Percentiles rank a stretch among this genome's conserved stretches.
These are phyloP conservation scores for Chaetoderma sp. DNA, from an alignment of 2,888 invertebrate species.

Conservation along the genomic window DNA sequence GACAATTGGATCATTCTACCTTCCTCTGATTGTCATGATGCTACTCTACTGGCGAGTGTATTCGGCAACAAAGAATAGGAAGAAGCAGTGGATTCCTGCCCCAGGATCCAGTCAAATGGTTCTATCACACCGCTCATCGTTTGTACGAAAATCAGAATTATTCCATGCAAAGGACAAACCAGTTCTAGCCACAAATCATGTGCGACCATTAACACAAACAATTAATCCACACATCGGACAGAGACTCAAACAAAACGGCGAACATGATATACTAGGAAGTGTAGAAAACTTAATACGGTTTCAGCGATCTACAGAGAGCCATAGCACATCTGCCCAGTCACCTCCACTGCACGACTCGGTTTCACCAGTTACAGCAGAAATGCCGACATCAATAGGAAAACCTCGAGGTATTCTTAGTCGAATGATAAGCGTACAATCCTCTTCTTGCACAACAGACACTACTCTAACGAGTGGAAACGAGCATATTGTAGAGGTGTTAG, in stretches of 20 bases:
- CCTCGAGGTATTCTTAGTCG: not conserved
- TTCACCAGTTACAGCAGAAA: too few species aligned
- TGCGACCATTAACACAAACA: not conserved
- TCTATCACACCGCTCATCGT: constrained; percentile 15
- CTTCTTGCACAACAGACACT: not conserved
- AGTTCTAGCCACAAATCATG: not conserved
- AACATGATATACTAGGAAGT: not conserved
- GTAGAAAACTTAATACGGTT: not conserved
- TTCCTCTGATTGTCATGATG: constrained; percentile 53
- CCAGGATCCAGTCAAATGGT: constrained; percentile 43
- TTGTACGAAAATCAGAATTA: not conserved
- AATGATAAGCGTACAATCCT: constrained; percentile 2
- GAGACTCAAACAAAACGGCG: constrained; percentile 18
- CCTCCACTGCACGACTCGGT: too few species aligned
- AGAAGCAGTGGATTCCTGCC: constrained; percentile 45
- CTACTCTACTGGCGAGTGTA: constrained; percentile 56
- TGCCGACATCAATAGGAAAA: constrained; percentile 3
- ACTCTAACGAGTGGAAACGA: constrained; percentile 1
- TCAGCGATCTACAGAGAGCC: not conserved
- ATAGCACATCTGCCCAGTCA: not conserved
- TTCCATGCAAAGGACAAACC: too few species aligned
- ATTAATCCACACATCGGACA: constrained; percentile 11
- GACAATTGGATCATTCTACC: constrained; percentile 58
- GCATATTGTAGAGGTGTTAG: not conserved
- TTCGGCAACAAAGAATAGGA: constrained; percentile 45